phyloP scores from a whole-genome alignment of 92 coral and sea anemone genomes.

The Porites rus region DNA sequence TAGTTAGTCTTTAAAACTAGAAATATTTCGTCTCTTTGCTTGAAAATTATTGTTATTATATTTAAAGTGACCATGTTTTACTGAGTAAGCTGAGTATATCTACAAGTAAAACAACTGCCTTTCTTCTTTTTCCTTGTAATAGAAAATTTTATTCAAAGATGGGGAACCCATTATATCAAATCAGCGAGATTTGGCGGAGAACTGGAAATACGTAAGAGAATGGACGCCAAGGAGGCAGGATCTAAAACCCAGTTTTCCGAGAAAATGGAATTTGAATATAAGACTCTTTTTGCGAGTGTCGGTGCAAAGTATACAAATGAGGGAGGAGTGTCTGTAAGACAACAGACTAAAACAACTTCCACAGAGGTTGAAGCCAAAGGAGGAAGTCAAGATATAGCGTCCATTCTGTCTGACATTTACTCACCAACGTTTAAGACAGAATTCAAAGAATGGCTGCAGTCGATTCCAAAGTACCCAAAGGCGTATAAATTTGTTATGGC shows the following conservation, averaged over 20 bases:
- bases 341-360: slow-evolving; percentile 49
- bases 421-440: slow-evolving; percentile 64
- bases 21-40: no score
- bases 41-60: no score
- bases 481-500: slow-evolving; percentile 54
- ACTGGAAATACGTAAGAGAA: slow-evolving; percentile 53
- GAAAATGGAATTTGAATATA: slow-evolving; percentile 61
- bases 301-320: slow-evolving; percentile 40
- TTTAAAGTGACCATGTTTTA: no score
- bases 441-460: slow-evolving; percentile 67
- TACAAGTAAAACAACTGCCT: neutral
- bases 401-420: slow-evolving; percentile 57
- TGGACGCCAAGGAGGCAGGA: slow-evolving; percentile 13
- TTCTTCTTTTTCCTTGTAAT: neutral
- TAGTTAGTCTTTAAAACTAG: no score
- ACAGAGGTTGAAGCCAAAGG: slow-evolving; percentile 54
- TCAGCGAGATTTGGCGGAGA: slow-evolving; percentile 53
- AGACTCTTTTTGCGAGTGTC: slow-evolving; percentile 51
- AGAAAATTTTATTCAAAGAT: slow-evolving; percentile 73
- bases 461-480: slow-evolving; percentile 64
- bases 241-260: slow-evolving; percentile 31
- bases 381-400: slow-evolving; percentile 62
- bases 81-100: no score
- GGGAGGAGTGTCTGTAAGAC: slow-evolving; percentile 9
- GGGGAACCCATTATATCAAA: slow-evolving; percentile 80